Percentiles rank a stretch among this genome's conserved stretches.
These are phyloP conservation scores for Sphaerophoria taeniata DNA, from an alignment of 2,888 invertebrate genomes.

Conservation along the genomic window DNA sequence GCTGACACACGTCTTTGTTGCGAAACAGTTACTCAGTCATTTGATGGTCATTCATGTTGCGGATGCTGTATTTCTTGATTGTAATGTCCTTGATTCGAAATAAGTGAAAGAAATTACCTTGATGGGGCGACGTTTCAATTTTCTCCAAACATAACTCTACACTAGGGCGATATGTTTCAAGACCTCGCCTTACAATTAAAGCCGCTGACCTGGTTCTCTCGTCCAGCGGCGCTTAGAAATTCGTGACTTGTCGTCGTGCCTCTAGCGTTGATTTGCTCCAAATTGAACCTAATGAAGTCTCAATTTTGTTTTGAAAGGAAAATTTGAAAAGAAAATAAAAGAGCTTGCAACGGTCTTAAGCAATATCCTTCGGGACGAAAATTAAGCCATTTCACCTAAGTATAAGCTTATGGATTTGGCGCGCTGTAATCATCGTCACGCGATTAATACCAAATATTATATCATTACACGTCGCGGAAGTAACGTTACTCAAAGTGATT, in stretches of 20 bases:
- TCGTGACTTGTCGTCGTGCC: slow-evolving; percentile 52
- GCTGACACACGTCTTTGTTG: slow-evolving; percentile 43
- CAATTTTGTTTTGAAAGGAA: slow-evolving; percentile 35
- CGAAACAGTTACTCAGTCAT: neutral
- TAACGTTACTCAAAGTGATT: slow-evolving; percentile 71
- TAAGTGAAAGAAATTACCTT: slow-evolving; percentile 31
- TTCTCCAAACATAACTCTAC: neutral
- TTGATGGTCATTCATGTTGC: slow-evolving; percentile 24
- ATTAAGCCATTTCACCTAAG: slow-evolving; percentile 64
- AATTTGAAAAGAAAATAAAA: neutral
- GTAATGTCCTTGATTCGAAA: slow-evolving; percentile 47
- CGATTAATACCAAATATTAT: slow-evolving; percentile 73
- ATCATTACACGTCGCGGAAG: slow-evolving; percentile 72
- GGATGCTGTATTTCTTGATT: slow-evolving; percentile 52
- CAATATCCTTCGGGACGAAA: slow-evolving; percentile 35
- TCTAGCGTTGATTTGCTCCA: slow-evolving; percentile 62
- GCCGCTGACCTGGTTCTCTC: neutral
- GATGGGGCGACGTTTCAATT: neutral
- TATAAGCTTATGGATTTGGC: slow-evolving; percentile 34
- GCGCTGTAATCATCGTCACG: slow-evolving; percentile 65
- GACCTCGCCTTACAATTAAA: neutral
- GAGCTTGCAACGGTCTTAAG: slow-evolving; percentile 6
- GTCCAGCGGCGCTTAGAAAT: neutral
- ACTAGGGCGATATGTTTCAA: neutral
- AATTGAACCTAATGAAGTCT: slow-evolving; percentile 64